phyloP scores from a whole-genome alignment of 2,888 invertebrate species.

The Lysandra coridon region DNA sequence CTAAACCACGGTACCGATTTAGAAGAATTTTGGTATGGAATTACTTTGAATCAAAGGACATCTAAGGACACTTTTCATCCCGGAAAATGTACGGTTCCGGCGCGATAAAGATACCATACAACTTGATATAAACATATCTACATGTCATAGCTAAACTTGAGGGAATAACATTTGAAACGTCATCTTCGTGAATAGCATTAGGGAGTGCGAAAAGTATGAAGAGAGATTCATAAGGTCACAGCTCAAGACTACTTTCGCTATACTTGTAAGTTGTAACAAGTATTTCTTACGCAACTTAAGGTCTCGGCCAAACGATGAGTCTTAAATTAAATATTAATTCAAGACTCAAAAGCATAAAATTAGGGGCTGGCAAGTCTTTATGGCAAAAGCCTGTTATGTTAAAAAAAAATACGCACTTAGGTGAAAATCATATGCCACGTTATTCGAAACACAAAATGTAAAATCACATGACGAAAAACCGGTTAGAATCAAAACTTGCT shows the following conservation, averaged over 20 bases:
- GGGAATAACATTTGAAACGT: not conserved
- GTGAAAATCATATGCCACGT: slow-evolving; percentile 6
- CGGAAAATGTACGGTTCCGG: no score
- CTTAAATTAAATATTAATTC: not conserved
- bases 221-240: slow-evolving; percentile 29
- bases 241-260: slow-evolving; percentile 24
- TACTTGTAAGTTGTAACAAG: slow-evolving; percentile 3
- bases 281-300: slow-evolving; percentile 10
- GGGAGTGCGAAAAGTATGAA: not conserved
- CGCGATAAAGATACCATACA: no score
- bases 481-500: slow-evolving; percentile 8
- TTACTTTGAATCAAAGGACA: no score
- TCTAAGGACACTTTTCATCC: no score
- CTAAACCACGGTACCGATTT: no score
- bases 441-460: not conserved
- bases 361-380: not conserved
- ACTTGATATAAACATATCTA: no score
- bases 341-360: not conserved
- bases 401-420: no score
- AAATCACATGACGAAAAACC: slow-evolving; percentile 16
- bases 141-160: not conserved
- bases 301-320: slow-evolving; percentile 18
- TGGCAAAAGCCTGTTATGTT: no score
- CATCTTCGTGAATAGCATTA: not conserved
- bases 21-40: no score